These are phyloP conservation scores for Notothenia rossii DNA, from an alignment of 2,113 vertebrate species.

Conservation along the genomic window DNA sequence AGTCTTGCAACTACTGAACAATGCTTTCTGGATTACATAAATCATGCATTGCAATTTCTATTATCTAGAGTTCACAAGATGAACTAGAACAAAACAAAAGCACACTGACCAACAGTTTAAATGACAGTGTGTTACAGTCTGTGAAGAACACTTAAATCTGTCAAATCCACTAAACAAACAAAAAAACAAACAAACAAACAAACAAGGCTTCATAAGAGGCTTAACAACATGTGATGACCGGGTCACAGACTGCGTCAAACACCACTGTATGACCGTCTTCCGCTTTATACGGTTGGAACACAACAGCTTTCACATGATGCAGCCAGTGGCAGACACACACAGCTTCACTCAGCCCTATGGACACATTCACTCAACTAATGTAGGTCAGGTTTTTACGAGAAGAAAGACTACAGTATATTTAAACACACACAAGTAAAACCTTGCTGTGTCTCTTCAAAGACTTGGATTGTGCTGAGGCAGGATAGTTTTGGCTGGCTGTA, in stretches of 20 bases:
- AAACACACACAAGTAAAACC: not conserved
- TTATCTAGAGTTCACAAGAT: not conserved
- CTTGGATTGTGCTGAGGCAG: not conserved
- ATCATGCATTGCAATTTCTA: not conserved
- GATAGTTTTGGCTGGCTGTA: not conserved
- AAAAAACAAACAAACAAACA: conserved; percentile 18
- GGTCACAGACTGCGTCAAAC: conserved; percentile 45
- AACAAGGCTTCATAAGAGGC: conserved; percentile 26
- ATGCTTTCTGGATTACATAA: not conserved
- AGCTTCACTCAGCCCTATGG: conserved; percentile 2
- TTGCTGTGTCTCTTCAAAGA: not conserved
- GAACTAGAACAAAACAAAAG: not conserved
- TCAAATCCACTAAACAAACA: conserved; percentile 28
- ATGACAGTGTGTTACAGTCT: not conserved
- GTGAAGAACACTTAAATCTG: not conserved
- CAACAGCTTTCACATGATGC: conserved; percentile 53
- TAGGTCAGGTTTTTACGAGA: conserved; percentile 58
- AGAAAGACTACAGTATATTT: conserved; percentile 40
- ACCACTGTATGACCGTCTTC: not conserved
- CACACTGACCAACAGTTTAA: not conserved
- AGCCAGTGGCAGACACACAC: conserved; percentile 11
- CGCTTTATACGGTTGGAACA: conserved; percentile 19
- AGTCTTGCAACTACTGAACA: not conserved
- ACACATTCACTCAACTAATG: conserved; percentile 35
- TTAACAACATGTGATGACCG: conserved; percentile 32